Evolutionary conservation across 2,797 vertebrate genomes (phyloP).

Genomic region (Characodon lateralis): DNA sequence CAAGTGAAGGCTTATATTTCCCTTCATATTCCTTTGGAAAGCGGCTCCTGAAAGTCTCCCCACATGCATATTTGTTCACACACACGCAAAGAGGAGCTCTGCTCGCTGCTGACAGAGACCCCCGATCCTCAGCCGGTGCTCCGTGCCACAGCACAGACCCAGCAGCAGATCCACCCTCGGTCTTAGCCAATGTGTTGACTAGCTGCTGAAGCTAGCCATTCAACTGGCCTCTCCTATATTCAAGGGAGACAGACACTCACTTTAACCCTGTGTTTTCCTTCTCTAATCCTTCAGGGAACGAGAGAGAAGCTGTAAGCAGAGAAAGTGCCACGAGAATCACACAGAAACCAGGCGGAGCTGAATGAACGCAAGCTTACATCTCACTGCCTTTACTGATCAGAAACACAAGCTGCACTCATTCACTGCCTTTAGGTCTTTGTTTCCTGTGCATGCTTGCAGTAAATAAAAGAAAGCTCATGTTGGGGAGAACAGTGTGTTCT

Average conservation of each 20-base stretch:
- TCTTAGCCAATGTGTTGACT: conserved; percentile 88
- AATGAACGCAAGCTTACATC: conserved; percentile 11
- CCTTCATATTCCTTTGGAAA: conserved; percentile 26
- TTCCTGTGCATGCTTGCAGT: background rate
- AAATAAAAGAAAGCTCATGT: background rate
- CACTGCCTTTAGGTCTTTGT: background rate
- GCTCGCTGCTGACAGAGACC: conserved; percentile 42
- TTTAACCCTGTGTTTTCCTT: conserved; percentile 71
- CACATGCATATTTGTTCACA: background rate
- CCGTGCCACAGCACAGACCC: conserved; percentile 80
- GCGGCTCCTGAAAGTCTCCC: conserved; percentile 39
- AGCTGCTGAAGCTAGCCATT: conserved; percentile 81
- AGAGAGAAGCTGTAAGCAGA: conserved; percentile 27
- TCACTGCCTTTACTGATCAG: conserved; percentile 10
- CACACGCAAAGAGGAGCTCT: conserved; percentile 22
- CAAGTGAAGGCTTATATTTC: background rate
- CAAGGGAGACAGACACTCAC: conserved; percentile 59
- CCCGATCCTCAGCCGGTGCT: conserved; percentile 74
- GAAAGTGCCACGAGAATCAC: conserved; percentile 20
- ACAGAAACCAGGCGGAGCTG: conserved; percentile 15
- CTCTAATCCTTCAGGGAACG: conserved; percentile 24
- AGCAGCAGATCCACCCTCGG: conserved; percentile 90
- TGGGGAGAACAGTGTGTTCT: background rate
- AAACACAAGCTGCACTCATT: conserved; percentile 15
- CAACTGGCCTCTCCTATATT: conserved; percentile 80